Conservation (phyloP, 2,797 vertebrate genomes). For the Syngnathus acus region DNA sequence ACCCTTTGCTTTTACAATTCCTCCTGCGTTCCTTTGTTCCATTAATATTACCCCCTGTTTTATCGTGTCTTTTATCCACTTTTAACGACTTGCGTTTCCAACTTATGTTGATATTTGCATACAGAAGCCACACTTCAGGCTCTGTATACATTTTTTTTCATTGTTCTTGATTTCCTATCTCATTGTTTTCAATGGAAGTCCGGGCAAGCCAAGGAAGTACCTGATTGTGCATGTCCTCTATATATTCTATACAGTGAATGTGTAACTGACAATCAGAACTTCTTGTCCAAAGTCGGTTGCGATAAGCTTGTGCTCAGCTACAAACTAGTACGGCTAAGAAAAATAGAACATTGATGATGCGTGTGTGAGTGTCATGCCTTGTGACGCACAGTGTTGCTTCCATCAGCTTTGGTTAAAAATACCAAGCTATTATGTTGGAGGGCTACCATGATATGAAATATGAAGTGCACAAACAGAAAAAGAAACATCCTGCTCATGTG, state of each 20-base stretch:
- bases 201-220: not conserved
- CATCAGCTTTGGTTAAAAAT: slow-evolving; percentile 38
- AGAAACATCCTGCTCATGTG: not conserved
- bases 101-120: too few relatives aligned
- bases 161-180: slow-evolving; percentile 45
- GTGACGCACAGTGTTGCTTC: slow-evolving; percentile 24
- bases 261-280: too few relatives aligned
- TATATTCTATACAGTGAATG: too few relatives aligned
- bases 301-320: not conserved
- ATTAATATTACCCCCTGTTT: too few relatives aligned
- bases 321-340: not conserved
- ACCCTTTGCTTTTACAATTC: too few relatives aligned
- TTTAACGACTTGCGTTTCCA: too few relatives aligned
- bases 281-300: not conserved
- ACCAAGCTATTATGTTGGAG: slow-evolving; percentile 2
- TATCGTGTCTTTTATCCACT: too few relatives aligned
- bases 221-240: not conserved
- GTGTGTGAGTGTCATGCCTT: slow-evolving; percentile 9
- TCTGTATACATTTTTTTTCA: not conserved
- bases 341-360: slow-evolving; percentile 2
- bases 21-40: too few relatives aligned
- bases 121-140: too few relatives aligned
- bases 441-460: not conserved
- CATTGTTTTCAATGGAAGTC: not conserved
- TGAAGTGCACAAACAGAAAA: not conserved